phyloP scores from a whole-genome alignment of 2,113 vertebrate genomes.

The Pavo muticus region DNA sequence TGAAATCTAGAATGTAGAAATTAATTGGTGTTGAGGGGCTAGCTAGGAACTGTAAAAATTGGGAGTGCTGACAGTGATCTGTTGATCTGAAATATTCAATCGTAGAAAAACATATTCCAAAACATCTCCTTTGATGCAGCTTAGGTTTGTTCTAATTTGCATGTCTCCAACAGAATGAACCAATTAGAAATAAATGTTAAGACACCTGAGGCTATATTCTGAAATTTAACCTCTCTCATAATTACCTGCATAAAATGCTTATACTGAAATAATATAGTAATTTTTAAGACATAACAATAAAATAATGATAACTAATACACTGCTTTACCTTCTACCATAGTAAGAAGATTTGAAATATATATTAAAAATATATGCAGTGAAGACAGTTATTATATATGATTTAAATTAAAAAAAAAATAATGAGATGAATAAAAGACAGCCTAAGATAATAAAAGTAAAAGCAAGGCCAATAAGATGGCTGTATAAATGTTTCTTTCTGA shows the following conservation, averaged over 20 bases:
- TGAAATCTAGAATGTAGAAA: background rate
- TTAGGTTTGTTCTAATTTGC: background rate
- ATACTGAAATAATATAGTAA: background rate
- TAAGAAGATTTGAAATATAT: background rate
- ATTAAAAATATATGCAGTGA: background rate
- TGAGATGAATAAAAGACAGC: background rate
- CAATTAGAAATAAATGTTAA: background rate
- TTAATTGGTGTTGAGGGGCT: background rate
- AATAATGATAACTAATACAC: background rate
- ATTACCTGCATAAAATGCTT: background rate
- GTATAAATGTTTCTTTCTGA: background rate
- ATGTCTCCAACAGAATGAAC: background rate
- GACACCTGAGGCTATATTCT: background rate
- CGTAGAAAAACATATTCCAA: background rate
- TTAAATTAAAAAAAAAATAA: background rate
- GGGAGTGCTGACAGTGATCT: background rate
- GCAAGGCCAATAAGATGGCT: background rate
- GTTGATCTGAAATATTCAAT: background rate
- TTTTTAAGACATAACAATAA: background rate
- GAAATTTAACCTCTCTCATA: background rate
- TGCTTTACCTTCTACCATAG: background rate
- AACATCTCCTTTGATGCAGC: background rate
- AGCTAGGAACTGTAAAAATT: background rate
- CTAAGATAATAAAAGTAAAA: background rate
- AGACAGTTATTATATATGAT: background rate